phyloP scores from a whole-genome alignment of 1,140 invertebrate species.

The Euwallacea similis region DNA sequence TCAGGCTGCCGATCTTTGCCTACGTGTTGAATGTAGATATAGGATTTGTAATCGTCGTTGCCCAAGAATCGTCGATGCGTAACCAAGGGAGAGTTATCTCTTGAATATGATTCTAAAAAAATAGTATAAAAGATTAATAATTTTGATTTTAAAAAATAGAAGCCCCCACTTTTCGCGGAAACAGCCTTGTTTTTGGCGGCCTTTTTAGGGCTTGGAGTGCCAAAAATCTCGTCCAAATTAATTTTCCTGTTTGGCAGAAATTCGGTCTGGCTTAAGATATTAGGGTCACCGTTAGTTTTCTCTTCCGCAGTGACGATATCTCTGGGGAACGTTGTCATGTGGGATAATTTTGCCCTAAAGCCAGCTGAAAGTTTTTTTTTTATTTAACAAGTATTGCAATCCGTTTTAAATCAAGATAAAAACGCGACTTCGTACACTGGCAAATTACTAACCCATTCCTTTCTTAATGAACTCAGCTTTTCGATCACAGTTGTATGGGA shows the following conservation, averaged over 20 bases:
- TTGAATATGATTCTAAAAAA: slow-evolving; percentile 37
- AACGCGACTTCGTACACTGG: not conserved
- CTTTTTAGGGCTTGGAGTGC: slow-evolving; percentile 53
- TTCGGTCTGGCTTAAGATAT: slow-evolving; percentile 64
- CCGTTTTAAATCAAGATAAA: not conserved
- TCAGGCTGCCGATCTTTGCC: slow-evolving; percentile 43
- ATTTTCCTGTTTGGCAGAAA: slow-evolving; percentile 60
- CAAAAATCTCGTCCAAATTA: slow-evolving; percentile 60
- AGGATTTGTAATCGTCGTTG: slow-evolving; percentile 65
- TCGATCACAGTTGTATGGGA: slow-evolving; percentile 72
- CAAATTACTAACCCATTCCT: slow-evolving; percentile 68
- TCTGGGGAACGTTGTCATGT: slow-evolving; percentile 74
- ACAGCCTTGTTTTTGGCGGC: slow-evolving; percentile 38
- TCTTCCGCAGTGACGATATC: slow-evolving; percentile 71
- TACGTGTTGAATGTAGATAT: slow-evolving; percentile 60
- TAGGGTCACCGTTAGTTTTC: slow-evolving; percentile 66
- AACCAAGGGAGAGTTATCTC: slow-evolving; percentile 48
- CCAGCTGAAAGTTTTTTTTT: slow-evolving; percentile 55
- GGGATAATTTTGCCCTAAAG: slow-evolving; percentile 62
- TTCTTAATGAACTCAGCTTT: slow-evolving; percentile 81
- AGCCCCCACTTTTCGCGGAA: slow-evolving; percentile 16
- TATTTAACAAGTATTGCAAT: slow-evolving; percentile 1
- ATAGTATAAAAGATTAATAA: slow-evolving; percentile 17
- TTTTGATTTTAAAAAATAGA: slow-evolving; percentile 15
- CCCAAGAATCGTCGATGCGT: slow-evolving; percentile 59